Evolutionary conservation across 2,888 invertebrate genomes (phyloP).

Genomic region (Watsonalla binaria): DNA sequence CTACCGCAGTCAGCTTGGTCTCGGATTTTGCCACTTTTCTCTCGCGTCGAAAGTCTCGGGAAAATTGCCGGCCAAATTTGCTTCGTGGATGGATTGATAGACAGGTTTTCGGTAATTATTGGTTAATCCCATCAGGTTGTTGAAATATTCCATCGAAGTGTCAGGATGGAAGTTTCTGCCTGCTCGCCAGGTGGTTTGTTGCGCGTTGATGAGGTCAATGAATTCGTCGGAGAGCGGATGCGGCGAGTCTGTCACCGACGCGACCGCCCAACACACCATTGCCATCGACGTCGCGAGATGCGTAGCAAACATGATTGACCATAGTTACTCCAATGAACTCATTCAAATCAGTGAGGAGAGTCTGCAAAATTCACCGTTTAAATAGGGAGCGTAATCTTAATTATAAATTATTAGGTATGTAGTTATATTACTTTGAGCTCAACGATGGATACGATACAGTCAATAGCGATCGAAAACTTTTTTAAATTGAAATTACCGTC

Average conservation of each 20-base stretch:
- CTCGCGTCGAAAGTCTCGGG: conserved; percentile 88
- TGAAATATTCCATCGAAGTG: conserved; percentile 78
- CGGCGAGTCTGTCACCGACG: conserved; percentile 87
- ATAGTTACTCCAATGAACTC: no score
- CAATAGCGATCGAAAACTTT: no score
- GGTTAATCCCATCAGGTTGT: conserved; percentile 6
- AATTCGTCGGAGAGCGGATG: conserved; percentile 83
- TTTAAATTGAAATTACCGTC: no score
- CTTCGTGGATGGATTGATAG: background rate
- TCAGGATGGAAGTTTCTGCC: conserved; percentile 83
- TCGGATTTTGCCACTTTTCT: conserved; percentile 85
- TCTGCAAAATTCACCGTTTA: no score
- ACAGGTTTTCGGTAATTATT: background rate
- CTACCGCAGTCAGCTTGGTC: conserved; percentile 91
- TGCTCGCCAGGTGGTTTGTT: conserved; percentile 85
- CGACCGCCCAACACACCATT: conserved; percentile 46
- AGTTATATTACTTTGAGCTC: no score
- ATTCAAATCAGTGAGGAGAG: no score
- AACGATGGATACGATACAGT: no score
- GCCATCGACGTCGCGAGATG: background rate
- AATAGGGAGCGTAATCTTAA: no score
- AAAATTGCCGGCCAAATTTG: conserved; percentile 32
- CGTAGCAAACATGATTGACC: no score
- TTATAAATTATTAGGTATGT: no score
- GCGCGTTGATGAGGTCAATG: conserved; percentile 81